Evolutionary conservation across 2,113 vertebrate genomes (phyloP).

Genomic region (Falcunculus frontatus): DNA sequence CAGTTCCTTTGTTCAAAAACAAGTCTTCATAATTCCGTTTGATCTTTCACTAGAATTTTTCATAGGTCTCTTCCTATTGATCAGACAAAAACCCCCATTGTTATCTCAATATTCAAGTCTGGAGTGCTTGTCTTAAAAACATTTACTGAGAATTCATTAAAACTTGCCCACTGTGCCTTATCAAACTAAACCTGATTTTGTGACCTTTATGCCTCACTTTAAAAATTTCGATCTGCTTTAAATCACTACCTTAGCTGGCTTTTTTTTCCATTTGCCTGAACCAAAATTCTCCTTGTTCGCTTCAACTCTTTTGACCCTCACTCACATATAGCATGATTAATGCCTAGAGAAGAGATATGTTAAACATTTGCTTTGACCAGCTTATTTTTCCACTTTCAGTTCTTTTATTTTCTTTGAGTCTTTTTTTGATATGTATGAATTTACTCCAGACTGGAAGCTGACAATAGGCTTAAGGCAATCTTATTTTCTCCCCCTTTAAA

Average conservation of each 20-base stretch:
- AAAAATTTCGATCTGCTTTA: constrained; percentile 49
- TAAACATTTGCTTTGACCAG: constrained; percentile 46
- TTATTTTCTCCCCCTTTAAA: constrained; percentile 11
- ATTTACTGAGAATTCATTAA: constrained; percentile 51
- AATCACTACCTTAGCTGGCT: not conserved
- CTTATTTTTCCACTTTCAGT: constrained; percentile 30
- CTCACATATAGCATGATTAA: constrained; percentile 19
- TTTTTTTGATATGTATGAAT: constrained; percentile 47
- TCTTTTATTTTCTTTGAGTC: not conserved
- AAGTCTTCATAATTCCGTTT: constrained; percentile 6
- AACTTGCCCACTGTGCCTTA: constrained; percentile 27
- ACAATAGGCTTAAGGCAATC: constrained; percentile 56
- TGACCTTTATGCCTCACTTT: constrained; percentile 54
- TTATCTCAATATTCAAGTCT: not conserved
- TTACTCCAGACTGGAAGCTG: constrained; percentile 1
- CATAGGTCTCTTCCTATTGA: not conserved
- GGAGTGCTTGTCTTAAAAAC: not conserved
- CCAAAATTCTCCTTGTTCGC: constrained; percentile 24
- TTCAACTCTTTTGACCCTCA: constrained; percentile 11
- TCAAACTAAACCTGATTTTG: constrained; percentile 17
- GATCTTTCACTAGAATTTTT: not conserved
- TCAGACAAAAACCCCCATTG: not conserved
- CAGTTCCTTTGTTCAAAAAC: not conserved
- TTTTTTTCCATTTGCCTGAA: not conserved
- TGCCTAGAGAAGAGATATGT: not conserved